Percentiles rank a stretch among this genome's conserved stretches.
Conservation (phyloP, 2,888 invertebrate species). For the Cecidostiba fungosa region DNA sequence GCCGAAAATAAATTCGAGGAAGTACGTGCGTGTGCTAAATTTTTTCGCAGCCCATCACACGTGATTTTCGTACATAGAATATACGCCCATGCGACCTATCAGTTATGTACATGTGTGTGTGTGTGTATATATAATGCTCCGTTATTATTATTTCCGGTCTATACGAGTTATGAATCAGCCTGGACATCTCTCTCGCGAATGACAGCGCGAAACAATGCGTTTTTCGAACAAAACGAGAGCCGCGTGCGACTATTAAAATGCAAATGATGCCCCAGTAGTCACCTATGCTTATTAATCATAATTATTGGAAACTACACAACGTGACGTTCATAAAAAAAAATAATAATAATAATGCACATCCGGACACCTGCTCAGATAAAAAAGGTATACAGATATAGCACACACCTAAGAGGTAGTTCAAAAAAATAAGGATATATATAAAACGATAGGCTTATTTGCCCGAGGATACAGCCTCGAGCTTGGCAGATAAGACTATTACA, state of each 20-base stretch:
- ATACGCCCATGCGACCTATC: no score
- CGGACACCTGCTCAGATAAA: neutral
- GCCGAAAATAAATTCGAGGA: no score
- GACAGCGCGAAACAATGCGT: neutral
- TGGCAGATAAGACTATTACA: neutral
- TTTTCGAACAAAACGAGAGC: neutral
- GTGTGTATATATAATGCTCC: neutral
- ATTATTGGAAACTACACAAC: neutral
- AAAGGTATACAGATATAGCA: neutral
- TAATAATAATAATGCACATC: neutral
- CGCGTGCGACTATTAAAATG: neutral
- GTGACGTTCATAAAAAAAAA: neutral
- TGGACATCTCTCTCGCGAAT: neutral
- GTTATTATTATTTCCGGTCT: constrained; percentile 12
- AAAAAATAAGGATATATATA: neutral
- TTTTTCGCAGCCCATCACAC: no score
- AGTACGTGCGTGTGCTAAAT: no score
- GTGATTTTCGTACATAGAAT: no score
- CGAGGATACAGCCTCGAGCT: constrained; percentile 16
- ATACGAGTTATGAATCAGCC: constrained; percentile 1
- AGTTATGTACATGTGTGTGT: no score
- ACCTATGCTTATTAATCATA: neutral
- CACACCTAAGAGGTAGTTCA: neutral
- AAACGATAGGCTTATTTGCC: constrained; percentile 9
- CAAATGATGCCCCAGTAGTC: neutral